Base-by-base conservation (phyloP, 1,140 invertebrate genomes). In the Tetranychus urticae region DNA sequence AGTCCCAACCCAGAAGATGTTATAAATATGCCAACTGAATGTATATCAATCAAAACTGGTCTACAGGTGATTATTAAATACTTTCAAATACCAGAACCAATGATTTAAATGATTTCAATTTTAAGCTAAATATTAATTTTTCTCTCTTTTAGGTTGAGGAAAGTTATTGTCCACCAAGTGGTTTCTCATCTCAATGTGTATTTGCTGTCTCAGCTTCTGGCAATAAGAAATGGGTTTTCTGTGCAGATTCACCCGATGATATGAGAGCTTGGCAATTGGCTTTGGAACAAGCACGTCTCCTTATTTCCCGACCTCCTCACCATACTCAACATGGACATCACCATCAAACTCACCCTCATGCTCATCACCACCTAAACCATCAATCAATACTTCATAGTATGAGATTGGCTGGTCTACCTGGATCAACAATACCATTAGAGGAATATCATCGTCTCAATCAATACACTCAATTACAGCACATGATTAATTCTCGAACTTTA, bases 221-320 rank as follows among this genome's bases (percentile, higher is more conserved):
- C 48, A 66, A 65, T 35, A 65, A 67, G 10, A 64, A 61, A 33
- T 61, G 68, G 60, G 56, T 67, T 13, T 62, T 71, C 56, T 71
- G 69, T 69, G 70, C 68, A 31, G 70, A 71, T 54, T 67, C 62
- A 37, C 48, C 64, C n/a, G 70, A 71, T 67, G 70, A 71, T 61
- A 70, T 69, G 66, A 70, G 68, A 54, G 68, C 69, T 3, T 70
- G 68, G 68, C 66, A 69, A 59, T 65, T 69, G 55, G 66, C 68
- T n/a, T 46, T 70, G n/a, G 69, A 70, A 56, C 66, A 70, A 60
- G 66, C 68, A 6, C 56, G 68, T n/a, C 62, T 68, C n/a, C 61
- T 68, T 62, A 56, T 56, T 36, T 14, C 33, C 10, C 33, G 55
- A 36, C 14, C 12, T 36, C 34, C 55, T 31, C 33, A 31, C n/a